Evolutionary conservation across 2,797 vertebrate genomes (phyloP).

Genomic region (Gila robusta): DNA sequence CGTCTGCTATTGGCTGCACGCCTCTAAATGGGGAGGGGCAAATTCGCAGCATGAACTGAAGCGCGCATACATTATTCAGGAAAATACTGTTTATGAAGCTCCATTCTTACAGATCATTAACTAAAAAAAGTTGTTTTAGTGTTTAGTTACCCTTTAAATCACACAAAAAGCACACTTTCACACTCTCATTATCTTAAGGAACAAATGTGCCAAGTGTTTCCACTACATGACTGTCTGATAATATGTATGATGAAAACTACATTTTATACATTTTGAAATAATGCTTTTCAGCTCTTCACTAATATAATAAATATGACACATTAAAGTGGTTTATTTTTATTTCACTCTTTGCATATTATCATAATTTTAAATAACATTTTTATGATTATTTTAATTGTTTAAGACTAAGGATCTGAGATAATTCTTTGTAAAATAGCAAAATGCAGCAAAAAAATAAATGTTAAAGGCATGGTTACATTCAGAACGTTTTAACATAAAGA

Average conservation of each 20-base stretch:
- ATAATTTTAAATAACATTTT: neutral
- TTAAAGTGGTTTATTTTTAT: neutral
- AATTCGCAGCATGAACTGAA: neutral
- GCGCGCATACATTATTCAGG: neutral
- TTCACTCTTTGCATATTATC: neutral
- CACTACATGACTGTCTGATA: neutral
- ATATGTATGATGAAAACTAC: neutral
- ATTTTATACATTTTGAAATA: neutral
- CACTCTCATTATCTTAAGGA: neutral
- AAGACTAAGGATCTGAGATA: neutral
- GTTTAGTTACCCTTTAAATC: no score
- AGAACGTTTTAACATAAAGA: neutral
- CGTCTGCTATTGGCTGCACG: constrained; percentile 46
- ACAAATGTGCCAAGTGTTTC: neutral
- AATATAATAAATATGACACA: neutral
- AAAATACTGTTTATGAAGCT: neutral
- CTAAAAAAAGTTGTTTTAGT: no score
- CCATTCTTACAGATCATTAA: no score
- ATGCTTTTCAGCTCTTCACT: neutral
- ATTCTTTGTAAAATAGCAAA: neutral
- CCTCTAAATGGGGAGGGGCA: constrained; percentile 3
- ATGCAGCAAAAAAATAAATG: neutral
- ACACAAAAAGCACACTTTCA: neutral
- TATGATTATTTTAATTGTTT: neutral
- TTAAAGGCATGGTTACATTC: neutral